Evolutionary conservation across 2,888 invertebrate species (phyloP).

Genomic region (Agrochola circellaris): DNA sequence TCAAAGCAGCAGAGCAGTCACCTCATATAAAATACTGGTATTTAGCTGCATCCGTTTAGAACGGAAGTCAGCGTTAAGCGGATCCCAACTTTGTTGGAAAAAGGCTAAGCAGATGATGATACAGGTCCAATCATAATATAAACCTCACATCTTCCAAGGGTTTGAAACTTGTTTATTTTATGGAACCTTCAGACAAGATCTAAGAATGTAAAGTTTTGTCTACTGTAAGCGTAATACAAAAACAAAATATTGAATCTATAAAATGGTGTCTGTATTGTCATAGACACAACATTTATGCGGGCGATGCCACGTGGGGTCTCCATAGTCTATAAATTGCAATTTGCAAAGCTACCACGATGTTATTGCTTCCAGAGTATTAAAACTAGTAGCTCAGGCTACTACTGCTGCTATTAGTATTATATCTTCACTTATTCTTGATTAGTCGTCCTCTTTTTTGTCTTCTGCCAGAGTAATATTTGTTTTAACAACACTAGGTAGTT

Average conservation of each 20-base stretch:
- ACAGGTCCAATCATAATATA: background rate
- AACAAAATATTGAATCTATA: conserved; percentile 9
- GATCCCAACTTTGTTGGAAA: background rate
- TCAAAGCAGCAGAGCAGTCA: background rate
- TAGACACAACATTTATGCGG: conserved; percentile 43
- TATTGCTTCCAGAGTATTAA: conserved; percentile 30
- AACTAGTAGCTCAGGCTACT: background rate
- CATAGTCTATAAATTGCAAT: conserved; percentile 52
- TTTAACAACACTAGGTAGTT: background rate
- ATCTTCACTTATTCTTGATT: conserved; percentile 1
- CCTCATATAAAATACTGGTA: background rate
- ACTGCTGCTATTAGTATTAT: background rate
- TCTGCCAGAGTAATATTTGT: conserved; percentile 8
- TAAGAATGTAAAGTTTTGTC: background rate
- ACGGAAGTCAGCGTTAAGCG: too few relatives aligned
- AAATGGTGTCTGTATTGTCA: conserved; percentile 4
- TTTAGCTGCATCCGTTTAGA: background rate
- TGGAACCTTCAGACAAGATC: background rate
- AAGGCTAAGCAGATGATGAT: background rate
- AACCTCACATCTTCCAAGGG: background rate
- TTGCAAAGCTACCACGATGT: conserved; percentile 31
- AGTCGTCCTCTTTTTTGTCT: background rate
- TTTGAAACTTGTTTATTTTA: background rate
- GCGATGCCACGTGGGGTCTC: conserved; percentile 54
- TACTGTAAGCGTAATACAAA: background rate